phyloP scores from a whole-genome alignment of 2,888 invertebrate genomes.

The Epistrophella euchroma region DNA sequence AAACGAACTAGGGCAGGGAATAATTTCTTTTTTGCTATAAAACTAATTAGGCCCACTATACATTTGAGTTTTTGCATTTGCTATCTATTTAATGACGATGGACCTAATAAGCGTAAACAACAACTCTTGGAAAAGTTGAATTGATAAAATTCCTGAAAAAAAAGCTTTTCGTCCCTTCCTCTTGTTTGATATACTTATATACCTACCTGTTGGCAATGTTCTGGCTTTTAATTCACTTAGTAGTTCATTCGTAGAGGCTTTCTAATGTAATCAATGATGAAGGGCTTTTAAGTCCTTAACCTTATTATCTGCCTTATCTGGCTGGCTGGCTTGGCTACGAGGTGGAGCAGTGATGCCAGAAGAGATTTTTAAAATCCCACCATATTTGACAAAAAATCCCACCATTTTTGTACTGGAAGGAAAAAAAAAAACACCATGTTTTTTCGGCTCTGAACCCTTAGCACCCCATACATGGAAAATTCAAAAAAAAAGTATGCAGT shows the following conservation, averaged over 20 bases:
- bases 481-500: too few relatives aligned
- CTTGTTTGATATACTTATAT: not conserved
- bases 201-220: slow-evolving; percentile 29
- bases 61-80: slow-evolving; percentile 1
- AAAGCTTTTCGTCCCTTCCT: not conserved
- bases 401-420: too few relatives aligned
- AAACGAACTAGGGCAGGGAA: slow-evolving; percentile 6
- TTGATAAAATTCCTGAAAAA: slow-evolving; percentile 24
- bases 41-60: slow-evolving; percentile 16
- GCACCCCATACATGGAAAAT: too few relatives aligned
- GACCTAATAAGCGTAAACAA: slow-evolving; percentile 16
- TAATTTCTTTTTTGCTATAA: not conserved
- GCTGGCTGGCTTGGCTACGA: slow-evolving; percentile 6
- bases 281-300: slow-evolving; percentile 35
- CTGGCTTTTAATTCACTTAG: slow-evolving; percentile 45
- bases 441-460: too few relatives aligned
- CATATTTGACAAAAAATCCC: too few relatives aligned
- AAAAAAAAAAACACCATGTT: too few relatives aligned
- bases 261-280: slow-evolving; percentile 35
- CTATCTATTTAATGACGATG: slow-evolving; percentile 26
- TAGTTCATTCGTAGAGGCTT: slow-evolving; percentile 15
- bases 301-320: slow-evolving; percentile 35
- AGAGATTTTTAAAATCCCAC: too few relatives aligned
- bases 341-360: too few relatives aligned
- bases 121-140: slow-evolving; percentile 23